Evolutionary conservation across 2,888 invertebrate genomes (phyloP).

Genomic region (Calameuta idolon): DNA sequence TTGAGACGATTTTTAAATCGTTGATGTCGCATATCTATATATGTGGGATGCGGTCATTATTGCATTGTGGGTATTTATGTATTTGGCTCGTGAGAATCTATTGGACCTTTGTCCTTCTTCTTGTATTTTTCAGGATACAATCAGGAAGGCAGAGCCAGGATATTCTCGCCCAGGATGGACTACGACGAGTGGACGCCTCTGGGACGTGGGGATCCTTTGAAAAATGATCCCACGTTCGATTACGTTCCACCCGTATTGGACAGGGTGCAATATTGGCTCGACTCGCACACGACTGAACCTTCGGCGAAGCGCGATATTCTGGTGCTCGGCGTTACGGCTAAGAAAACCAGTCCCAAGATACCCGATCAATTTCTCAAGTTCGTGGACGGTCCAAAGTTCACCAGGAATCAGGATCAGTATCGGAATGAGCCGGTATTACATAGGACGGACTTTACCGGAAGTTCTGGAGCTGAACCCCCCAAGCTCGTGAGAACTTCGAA

Average conservation of each 20-base stretch:
- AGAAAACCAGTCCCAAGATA: conserved; percentile 73
- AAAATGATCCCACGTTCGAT: conserved; percentile 87
- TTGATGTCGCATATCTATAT: not conserved
- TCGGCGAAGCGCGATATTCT: conserved; percentile 79
- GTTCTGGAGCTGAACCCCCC: conserved; percentile 55
- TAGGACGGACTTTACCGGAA: conserved; percentile 51
- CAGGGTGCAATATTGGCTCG: conserved; percentile 84
- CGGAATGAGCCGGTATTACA: conserved; percentile 23
- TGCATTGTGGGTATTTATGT: not conserved
- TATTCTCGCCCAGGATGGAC: conserved; percentile 82
- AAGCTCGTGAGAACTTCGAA: conserved; percentile 65
- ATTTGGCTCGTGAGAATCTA: not conserved
- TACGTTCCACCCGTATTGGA: conserved; percentile 86
- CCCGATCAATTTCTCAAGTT: conserved; percentile 68
- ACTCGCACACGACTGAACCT: conserved; percentile 72
- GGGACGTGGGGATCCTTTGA: conserved; percentile 83
- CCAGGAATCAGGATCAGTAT: conserved; percentile 51
- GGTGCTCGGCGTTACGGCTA: conserved; percentile 77
- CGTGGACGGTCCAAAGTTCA: conserved; percentile 68
- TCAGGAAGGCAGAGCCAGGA: conserved; percentile 48
- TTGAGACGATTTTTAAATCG: not conserved
- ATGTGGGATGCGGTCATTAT: no score
- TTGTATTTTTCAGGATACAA: conserved; percentile 31
- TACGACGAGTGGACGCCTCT: conserved; percentile 89
- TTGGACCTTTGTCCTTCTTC: not conserved